Evolutionary conservation across 2,888 invertebrate genomes (phyloP).

Genomic region (Drosophila mercatorum): DNA sequence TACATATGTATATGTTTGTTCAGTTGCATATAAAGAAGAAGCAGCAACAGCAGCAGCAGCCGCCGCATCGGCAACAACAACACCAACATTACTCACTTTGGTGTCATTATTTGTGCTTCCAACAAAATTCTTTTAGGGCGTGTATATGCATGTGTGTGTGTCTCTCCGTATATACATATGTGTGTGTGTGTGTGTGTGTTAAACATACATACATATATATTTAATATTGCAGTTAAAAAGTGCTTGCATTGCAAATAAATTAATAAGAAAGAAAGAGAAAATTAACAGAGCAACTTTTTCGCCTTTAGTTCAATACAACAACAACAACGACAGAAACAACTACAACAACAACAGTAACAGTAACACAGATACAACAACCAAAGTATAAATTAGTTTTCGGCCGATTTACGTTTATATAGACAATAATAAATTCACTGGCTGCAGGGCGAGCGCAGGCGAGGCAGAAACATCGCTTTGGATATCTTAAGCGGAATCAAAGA

Average conservation of each 20-base stretch:
- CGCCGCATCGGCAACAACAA: constrained; percentile 8
- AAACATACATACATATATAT: constrained; percentile 8
- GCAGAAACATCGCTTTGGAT: constrained; percentile 81
- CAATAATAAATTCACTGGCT: constrained; percentile 51
- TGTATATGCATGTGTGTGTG: constrained; percentile 35
- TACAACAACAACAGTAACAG: constrained; percentile 1
- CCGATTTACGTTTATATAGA: constrained; percentile 16
- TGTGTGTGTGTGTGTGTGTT: constrained; percentile 13
- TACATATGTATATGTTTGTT: constrained; percentile 51
- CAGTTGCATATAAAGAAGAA: constrained; percentile 52
- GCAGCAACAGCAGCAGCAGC: constrained; percentile 31
- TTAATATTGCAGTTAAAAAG: constrained; percentile 49
- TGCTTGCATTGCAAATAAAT: constrained; percentile 68
- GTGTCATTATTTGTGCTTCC: constrained; percentile 53
- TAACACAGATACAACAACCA: constrained; percentile 6
- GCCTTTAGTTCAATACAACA: constrained; percentile 23
- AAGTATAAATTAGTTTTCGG: constrained; percentile 36
- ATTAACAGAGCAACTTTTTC: constrained; percentile 58
- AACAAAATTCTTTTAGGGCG: constrained; percentile 67
- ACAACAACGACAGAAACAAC: constrained; percentile 4
- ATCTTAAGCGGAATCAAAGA: constrained; percentile 83
- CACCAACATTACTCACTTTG: constrained; percentile 60
- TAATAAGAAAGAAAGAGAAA: constrained; percentile 28
- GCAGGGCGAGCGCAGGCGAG: constrained; percentile 45
- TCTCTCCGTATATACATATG: not conserved